phyloP scores from a whole-genome alignment of 2,888 invertebrate genomes.

The Dusona sp. region DNA sequence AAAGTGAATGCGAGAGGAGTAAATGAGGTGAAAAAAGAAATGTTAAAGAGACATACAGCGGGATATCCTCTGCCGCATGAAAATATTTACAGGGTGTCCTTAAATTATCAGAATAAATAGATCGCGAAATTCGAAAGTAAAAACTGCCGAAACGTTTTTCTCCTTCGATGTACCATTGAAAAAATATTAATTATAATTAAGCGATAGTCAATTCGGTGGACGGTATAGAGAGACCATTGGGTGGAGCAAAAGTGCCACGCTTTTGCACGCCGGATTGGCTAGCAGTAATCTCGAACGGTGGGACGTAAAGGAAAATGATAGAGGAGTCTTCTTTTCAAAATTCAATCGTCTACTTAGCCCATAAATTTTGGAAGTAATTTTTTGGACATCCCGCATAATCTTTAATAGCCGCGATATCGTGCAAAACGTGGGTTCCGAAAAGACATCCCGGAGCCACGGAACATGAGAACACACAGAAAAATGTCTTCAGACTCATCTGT shows the following conservation, averaged over 20 bases:
- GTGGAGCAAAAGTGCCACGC: neutral
- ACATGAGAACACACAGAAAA: slow-evolving; percentile 49
- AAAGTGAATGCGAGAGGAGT: slow-evolving; percentile 57
- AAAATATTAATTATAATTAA: neutral
- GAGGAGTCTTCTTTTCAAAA: neutral
- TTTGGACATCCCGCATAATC: slow-evolving; percentile 9
- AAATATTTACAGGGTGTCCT: slow-evolving; percentile 23
- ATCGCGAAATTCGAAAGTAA: neutral
- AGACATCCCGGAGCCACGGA: slow-evolving; percentile 58
- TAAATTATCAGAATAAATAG: neutral
- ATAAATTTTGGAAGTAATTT: neutral
- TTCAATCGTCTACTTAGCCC: neutral
- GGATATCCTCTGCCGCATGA: slow-evolving; percentile 45
- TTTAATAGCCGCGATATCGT: slow-evolving; percentile 51
- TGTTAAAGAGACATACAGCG: slow-evolving; percentile 39
- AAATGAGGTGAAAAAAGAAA: slow-evolving; percentile 67
- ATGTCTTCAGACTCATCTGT: slow-evolving; percentile 18
- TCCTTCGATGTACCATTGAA: neutral
- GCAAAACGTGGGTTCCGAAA: slow-evolving; percentile 50
- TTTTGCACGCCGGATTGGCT: neutral
- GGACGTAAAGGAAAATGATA: neutral
- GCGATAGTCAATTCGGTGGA: neutral
- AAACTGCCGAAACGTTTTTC: neutral
- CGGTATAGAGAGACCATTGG: too few relatives aligned
- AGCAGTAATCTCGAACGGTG: neutral